Evolutionary conservation across 2,888 invertebrate species (phyloP).

Genomic region (Sthenelais limicola): DNA sequence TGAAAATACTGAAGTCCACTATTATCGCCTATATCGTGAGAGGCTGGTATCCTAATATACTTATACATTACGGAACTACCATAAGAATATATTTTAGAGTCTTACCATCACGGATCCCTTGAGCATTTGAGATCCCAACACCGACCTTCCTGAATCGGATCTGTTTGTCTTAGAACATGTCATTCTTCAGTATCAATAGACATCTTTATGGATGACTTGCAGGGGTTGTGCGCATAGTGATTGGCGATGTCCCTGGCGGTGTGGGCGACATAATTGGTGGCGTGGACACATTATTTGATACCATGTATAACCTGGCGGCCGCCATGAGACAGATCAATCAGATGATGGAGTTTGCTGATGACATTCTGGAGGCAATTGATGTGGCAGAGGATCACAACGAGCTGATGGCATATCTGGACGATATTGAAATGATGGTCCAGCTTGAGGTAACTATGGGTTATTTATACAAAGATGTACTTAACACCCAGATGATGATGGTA

Average conservation of each 20-base stretch:
- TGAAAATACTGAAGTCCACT: too few species aligned
- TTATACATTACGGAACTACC: too few species aligned
- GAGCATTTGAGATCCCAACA: too few species aligned
- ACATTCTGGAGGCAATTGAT: not conserved
- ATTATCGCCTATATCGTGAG: too few species aligned
- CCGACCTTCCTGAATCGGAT: too few species aligned
- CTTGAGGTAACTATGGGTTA: constrained; percentile 23
- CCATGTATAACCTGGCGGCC: constrained; percentile 31
- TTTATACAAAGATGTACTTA: too few species aligned
- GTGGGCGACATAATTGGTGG: constrained; percentile 12
- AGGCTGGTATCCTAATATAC: too few species aligned
- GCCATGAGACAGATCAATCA: constrained; percentile 20
- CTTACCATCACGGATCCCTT: too few species aligned
- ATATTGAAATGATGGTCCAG: constrained; percentile 16
- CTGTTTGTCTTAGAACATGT: too few species aligned
- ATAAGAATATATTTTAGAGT: too few species aligned
- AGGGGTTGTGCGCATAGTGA: not conserved
- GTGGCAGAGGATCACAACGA: constrained; percentile 16
- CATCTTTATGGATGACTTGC: not conserved
- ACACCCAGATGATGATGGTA: too few species aligned
- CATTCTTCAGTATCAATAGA: not conserved
- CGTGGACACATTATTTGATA: constrained; percentile 17
- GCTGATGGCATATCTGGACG: constrained; percentile 16
- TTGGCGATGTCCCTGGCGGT: constrained; percentile 12
- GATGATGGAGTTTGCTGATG: constrained; percentile 24